Base-by-base conservation (phyloP, 2,888 invertebrate genomes). In the Sphaerophoria rueppellii region DNA sequence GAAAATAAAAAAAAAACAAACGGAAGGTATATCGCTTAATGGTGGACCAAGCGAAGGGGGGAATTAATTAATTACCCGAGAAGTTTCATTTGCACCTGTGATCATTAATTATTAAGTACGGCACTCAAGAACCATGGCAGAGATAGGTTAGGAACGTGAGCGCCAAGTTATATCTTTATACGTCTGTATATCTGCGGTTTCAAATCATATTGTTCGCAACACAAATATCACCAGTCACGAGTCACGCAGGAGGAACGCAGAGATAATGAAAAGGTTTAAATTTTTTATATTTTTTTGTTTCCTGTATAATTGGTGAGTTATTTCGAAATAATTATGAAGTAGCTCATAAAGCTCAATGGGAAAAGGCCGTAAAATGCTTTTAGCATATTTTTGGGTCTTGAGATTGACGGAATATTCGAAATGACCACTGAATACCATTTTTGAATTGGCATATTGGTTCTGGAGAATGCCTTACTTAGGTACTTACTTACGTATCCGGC, bases 21-120 rank as follows among this genome's bases (percentile, higher is more conserved):
- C 40, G 16, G 40, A 7, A 7, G 40, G 40, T 40, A 40, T 6
- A 6, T 9, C 7, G 40, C 7, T 40, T 14, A 37, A 37, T 16
- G 58, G 9, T 14, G 16, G 24, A 52, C 24, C 24, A 16, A 16
- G 40, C 58, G 63, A 32, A 34, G 34, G 12, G 69, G 48, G 52
- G 69, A 77, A 81, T 81, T 85, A 85, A 85, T 85, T 85, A 85
- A 85, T 85, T 81, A 72, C 81, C 60, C 80, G 35, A 69, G 55
- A 73, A 81, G 85, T 85, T 80, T 85, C 80, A 70, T 72, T 85
- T 81, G 85, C 85, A 85, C 85, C 85, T 85, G 85, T 85, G 76
- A 76, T 81, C 85, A 81, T 85, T 85, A 85, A 85, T 85, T 85
- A 67, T 67, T 54, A 67, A 85, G 85, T 77, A 50, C 37, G 69